Conservation (phyloP, 1,140 invertebrate species). For the Drosophila virilis region DNA sequence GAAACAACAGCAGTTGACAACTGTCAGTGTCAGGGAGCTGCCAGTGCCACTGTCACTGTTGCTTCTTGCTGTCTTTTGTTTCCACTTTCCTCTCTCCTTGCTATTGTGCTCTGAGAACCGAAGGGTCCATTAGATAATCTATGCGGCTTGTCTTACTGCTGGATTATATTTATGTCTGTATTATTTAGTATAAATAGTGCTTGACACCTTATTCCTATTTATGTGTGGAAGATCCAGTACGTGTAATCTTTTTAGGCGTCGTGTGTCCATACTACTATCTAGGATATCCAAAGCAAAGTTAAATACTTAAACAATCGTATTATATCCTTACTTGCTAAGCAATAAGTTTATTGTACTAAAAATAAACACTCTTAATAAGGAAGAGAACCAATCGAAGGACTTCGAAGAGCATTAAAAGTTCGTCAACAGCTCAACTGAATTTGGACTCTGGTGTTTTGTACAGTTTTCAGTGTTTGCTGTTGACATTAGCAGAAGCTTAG, state of each 20-base stretch:
- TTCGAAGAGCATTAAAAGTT: slow-evolving; percentile 7
- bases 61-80: slow-evolving; percentile 77
- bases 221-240: too few relatives aligned
- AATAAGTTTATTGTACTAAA: too few relatives aligned
- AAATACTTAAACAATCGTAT: too few relatives aligned
- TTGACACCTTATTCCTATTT: too few relatives aligned
- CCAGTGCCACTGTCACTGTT: slow-evolving; percentile 75
- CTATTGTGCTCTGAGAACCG: slow-evolving; percentile 9
- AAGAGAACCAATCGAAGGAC: background rate
- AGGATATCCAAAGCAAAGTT: too few relatives aligned
- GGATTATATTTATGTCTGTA: background rate
- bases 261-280: too few relatives aligned
- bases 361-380: too few relatives aligned
- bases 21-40: slow-evolving; percentile 72
- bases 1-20: slow-evolving; percentile 77
- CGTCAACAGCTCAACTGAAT: background rate
- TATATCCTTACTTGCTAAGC: too few relatives aligned
- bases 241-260: too few relatives aligned
- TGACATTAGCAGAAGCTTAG: slow-evolving; percentile 80
- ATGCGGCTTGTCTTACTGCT: background rate
- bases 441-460: slow-evolving; percentile 9
- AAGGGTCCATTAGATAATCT: background rate
- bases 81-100: slow-evolving; percentile 24
- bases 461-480: slow-evolving; percentile 76
- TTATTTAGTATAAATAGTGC: too few relatives aligned